Evolutionary conservation across 2,888 invertebrate genomes (phyloP).

Genomic region (Pterostichus niger): DNA sequence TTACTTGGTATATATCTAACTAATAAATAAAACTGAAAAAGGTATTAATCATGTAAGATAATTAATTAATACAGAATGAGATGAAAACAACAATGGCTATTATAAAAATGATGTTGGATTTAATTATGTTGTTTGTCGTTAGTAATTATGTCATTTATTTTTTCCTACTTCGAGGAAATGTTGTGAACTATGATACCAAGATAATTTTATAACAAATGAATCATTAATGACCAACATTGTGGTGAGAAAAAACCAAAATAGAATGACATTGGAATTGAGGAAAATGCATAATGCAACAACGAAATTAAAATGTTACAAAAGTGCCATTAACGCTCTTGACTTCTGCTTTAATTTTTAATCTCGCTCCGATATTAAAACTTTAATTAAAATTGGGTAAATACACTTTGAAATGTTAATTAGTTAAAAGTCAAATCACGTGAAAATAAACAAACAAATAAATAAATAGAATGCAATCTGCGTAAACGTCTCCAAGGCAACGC

Average conservation of each 20-base stretch:
- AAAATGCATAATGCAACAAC: not conserved
- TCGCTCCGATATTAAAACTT: too few relatives aligned
- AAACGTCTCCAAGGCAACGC: not conserved
- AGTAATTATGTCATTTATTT: constrained; percentile 44
- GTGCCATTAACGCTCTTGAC: too few relatives aligned
- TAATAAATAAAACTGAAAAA: too few relatives aligned
- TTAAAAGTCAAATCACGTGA: not conserved
- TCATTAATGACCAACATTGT: constrained; percentile 30
- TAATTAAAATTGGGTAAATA: too few relatives aligned
- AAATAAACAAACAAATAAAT: constrained; percentile 11
- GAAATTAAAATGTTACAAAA: too few relatives aligned
- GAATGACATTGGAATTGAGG: not conserved
- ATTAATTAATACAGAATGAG: constrained; percentile 21
- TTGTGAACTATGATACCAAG: constrained; percentile 35
- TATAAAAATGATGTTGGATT: not conserved
- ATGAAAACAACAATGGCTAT: constrained; percentile 5
- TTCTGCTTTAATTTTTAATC: too few relatives aligned
- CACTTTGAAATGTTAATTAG: not conserved
- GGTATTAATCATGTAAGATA: not conserved
- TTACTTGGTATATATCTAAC: too few relatives aligned
- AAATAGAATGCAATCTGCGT: not conserved
- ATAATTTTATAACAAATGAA: constrained; percentile 42
- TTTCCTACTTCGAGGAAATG: constrained; percentile 41
- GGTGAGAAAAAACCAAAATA: constrained; percentile 19
- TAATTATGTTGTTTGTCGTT: constrained; percentile 18